Evolutionary conservation across 1,140 invertebrate genomes (phyloP).

Genomic region (Camponotus floridanus): DNA sequence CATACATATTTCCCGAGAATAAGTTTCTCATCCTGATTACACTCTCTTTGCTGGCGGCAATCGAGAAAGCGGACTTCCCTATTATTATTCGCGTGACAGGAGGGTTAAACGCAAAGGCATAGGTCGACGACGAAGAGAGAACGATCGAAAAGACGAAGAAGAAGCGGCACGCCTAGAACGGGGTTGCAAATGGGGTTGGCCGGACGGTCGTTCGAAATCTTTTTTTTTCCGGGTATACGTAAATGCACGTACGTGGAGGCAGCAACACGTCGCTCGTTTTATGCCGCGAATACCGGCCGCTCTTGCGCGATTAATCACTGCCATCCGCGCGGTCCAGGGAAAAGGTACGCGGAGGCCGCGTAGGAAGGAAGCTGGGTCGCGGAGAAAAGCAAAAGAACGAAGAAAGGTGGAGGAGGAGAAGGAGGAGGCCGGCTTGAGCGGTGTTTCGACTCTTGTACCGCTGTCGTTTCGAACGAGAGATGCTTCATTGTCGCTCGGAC

Average conservation of each 20-base stretch:
- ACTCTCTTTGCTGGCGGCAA: not conserved
- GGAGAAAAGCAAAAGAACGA: constrained; percentile 29
- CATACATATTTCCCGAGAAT: constrained; percentile 39
- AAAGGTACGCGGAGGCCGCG: constrained; percentile 67
- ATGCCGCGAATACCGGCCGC: constrained; percentile 70
- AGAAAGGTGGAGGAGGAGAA: not conserved
- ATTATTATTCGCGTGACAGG: constrained; percentile 25
- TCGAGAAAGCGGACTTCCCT: constrained; percentile 7
- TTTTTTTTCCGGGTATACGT: constrained; percentile 67
- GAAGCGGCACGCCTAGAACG: constrained; percentile 41
- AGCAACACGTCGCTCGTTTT: constrained; percentile 76
- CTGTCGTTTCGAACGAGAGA: constrained; percentile 75
- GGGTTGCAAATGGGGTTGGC: constrained; percentile 39
- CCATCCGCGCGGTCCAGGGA: constrained; percentile 58
- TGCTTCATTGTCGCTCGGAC: constrained; percentile 75
- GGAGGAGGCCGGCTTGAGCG: constrained; percentile 26
- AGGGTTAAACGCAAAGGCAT: constrained; percentile 27
- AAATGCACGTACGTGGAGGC: constrained; percentile 47
- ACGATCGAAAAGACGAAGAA: not conserved
- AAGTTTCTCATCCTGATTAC: constrained; percentile 7
- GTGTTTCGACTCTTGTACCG: constrained; percentile 75
- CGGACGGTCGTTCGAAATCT: constrained; percentile 60
- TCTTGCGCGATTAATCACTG: constrained; percentile 77
- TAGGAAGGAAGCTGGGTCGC: constrained; percentile 21
- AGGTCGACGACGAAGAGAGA: constrained; percentile 14